Base-by-base conservation (phyloP, 2,113 vertebrate genomes). In the Cyprinodon tularosa region DNA sequence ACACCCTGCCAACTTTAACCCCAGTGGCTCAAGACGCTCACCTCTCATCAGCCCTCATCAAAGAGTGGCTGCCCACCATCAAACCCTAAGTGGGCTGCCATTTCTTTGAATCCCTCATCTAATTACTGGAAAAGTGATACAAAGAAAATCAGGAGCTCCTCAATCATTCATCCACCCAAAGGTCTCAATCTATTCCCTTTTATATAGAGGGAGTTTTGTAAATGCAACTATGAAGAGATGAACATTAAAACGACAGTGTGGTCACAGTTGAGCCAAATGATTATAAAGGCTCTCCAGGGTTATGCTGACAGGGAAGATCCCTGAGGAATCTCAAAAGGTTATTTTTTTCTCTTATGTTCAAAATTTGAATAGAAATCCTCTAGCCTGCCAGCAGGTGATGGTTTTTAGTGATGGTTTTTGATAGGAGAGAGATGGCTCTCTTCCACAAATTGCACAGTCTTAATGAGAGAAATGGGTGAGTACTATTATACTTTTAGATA, bases 11-110 rank as follows among this genome's bases (percentile, higher is more conserved):
- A 93, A 85, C 85, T 83, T 76, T 82, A 79, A 74, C 89, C 84
- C 87, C 89, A 81, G 83, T 77, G 79, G 76, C 74, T 82, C 15
- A 3, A 71, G 88, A 81, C 4, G 42, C 62, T 81, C 83, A 82
- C 77, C 72, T 39, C 83, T 90, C 87, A 89, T 91, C 83, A 83
- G 86, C 80, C 78, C 81, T 78, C 90, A 90, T 90, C 90, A 92
- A 92, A 91, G 84, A 71, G 81, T 70, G 83, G 60, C 80, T 81
- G 82, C 86, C 88, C 85, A 85, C 77, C 81, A 85, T 79, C 65
- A 61, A 78, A 47, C 67, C 77, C 77, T 76, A 78, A 84, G 88
- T 80, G 77, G 74, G 82, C 88, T 83, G 86, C 81, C 86, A 78
- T 69, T 75, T 66, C 76, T 12, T 68, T 62, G 39, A 78, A 80